phyloP scores from a whole-genome alignment of 2,113 vertebrate genomes.

The Mormoops blainvillei region DNA sequence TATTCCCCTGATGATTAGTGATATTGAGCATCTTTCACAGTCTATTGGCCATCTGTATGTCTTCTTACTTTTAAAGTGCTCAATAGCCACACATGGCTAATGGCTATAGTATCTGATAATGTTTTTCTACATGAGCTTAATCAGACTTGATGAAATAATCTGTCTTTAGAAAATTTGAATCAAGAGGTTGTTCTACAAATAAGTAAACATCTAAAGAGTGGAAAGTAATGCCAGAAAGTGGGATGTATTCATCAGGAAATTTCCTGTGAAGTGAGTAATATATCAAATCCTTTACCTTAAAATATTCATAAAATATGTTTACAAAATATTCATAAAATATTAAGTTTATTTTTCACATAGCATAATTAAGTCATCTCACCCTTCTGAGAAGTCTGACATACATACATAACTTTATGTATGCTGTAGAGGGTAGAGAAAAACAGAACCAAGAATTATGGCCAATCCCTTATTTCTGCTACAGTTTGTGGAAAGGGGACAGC shows the following conservation, averaged over 20 bases:
- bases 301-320: not conserved
- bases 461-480: not conserved
- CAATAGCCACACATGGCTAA: not conserved
- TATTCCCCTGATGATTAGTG: not conserved
- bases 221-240: not conserved
- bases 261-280: not conserved
- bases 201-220: not conserved
- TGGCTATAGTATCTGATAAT: not conserved
- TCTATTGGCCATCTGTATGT: not conserved
- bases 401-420: not conserved
- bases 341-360: not conserved
- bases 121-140: not conserved
- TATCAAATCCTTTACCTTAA: not conserved
- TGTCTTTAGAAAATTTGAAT: not conserved
- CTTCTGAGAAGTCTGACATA: not conserved
- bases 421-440: not conserved
- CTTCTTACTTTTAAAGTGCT: not conserved
- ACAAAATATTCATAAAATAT: not conserved
- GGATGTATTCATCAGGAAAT: not conserved
- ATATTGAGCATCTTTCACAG: not conserved
- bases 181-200: not conserved
- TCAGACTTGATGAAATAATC: not conserved
- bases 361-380: not conserved
- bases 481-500: not conserved
- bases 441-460: not conserved